Evolutionary conservation across 1,140 invertebrate genomes (phyloP), one percentile per base, ranked within the genome.

Genomic region (Ladona fulva): DNA sequence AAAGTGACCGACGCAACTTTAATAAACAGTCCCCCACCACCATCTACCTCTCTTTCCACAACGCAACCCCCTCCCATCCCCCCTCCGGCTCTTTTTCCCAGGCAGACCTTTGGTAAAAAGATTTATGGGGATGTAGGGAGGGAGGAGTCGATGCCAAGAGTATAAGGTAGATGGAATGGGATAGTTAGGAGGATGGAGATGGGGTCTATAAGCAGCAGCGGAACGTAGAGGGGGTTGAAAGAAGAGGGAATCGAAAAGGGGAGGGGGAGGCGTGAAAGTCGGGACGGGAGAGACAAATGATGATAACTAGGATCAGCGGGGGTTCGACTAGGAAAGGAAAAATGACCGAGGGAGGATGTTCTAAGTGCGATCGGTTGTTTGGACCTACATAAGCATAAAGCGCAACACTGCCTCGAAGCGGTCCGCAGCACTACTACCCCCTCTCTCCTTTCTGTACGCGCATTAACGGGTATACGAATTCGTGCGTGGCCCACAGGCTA

Each of bases 91-190:
- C 52, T 66, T 22, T 22, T 66, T 66, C 52, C 52, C 52, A 66
- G 52, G 52, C 52, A 66, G 52, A 66, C 52, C 52, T 66, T 66
- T 66, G 52, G 52, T 66, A 66, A 66, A 66, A 66, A 66, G 52
- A 66, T 66, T 66, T 66, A 66, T 66, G 52, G 52, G 52, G 52
- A 66, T 19, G 52, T 22, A 66, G 52, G 52, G 14, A 66, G 52
- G 52, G 52, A 66, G 52, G 52, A 66, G 52, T 66, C 52, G n/a
- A 66, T 66, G 52, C 3, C 52, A 52, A 52, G 44, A 52, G 44
- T 52, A 66, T 66, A 12, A 16, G 52, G 52, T 66, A 22, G 52
- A 66, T 19, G 52, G 44, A 52, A 52, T 52, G 44, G 52, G n/a
- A 22, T 66, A 12, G 14, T 66, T 16, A 66, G 52, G 52, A 66